These are phyloP conservation scores for Eubasilissa regina DNA, from an alignment of 1,140 invertebrate genomes.

Conservation along the genomic window DNA sequence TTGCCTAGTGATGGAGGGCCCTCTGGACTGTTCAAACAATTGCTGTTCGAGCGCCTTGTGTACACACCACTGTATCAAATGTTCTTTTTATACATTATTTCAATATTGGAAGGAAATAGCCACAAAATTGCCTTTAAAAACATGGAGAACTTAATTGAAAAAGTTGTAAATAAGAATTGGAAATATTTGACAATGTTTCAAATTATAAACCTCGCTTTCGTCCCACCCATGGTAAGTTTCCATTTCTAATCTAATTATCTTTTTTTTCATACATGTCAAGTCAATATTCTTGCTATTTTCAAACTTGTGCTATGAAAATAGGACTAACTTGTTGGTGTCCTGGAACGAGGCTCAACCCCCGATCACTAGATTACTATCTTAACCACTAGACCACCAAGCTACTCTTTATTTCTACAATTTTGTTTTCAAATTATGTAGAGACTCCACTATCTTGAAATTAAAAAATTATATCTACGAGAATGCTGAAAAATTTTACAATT, in stretches of 20 bases:
- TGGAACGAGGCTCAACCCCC: too few species aligned
- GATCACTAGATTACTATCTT: too few species aligned
- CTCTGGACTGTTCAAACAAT: conserved; percentile 72
- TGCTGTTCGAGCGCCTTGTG: conserved; percentile 78
- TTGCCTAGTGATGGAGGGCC: conserved; percentile 72
- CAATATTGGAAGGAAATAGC: conserved; percentile 81
- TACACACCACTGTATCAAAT: conserved; percentile 81
- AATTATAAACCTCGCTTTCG: conserved; percentile 79
- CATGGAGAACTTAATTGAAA: conserved; percentile 75
- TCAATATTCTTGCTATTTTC: too few species aligned
- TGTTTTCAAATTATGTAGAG: too few species aligned
- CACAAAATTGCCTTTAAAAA: conserved; percentile 75
- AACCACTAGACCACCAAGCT: too few species aligned
- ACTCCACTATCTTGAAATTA: too few species aligned
- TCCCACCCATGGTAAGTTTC: conserved; percentile 80
- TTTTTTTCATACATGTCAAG: too few species aligned
- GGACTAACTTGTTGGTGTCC: too few species aligned
- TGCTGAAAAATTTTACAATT: too few species aligned
- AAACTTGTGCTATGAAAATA: too few species aligned
- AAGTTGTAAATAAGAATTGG: conserved; percentile 78
- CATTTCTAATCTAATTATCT: not conserved
- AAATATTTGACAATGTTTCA: conserved; percentile 82
- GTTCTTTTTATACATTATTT: conserved; percentile 78
- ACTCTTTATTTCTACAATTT: too few species aligned
- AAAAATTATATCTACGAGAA: too few species aligned